Evolutionary conservation across 2,113 vertebrate species (phyloP).

Genomic region (Boleophthalmus pectinirostris): DNA sequence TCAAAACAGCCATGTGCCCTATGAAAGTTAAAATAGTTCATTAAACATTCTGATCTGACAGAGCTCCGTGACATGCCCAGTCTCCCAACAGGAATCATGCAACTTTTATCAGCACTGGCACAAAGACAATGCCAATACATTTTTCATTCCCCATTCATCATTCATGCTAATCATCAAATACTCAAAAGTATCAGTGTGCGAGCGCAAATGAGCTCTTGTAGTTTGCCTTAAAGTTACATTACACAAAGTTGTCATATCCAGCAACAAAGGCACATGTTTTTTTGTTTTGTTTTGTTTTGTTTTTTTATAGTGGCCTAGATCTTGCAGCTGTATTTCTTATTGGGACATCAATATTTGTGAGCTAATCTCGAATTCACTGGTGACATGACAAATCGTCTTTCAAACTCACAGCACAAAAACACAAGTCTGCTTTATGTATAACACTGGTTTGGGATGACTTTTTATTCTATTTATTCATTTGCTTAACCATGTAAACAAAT

Average conservation of each 20-base stretch:
- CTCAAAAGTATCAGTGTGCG: constrained; percentile 24
- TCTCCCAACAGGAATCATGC: constrained; percentile 41
- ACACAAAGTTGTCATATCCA: not conserved
- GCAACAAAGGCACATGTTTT: not conserved
- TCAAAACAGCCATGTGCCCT: no score
- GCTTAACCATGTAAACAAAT: no score
- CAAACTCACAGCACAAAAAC: no score
- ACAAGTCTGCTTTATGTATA: no score
- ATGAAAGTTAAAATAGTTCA: not conserved
- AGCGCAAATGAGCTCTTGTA: constrained; percentile 23
- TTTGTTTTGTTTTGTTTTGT: no score
- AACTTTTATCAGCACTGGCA: constrained; percentile 55
- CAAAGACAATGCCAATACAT: constrained; percentile 50
- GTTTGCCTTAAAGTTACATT: constrained; percentile 14
- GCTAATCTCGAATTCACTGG: no score
- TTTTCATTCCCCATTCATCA: constrained; percentile 53
- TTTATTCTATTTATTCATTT: no score
- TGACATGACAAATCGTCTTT: no score
- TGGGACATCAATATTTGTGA: no score
- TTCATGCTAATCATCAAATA: constrained; percentile 49
- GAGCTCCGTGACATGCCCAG: constrained; percentile 31
- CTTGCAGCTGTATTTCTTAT: no score
- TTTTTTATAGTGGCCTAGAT: no score
- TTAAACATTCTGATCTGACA: constrained; percentile 41
- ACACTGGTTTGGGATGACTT: no score